These are phyloP conservation scores for Clarias laeviceps DNA, from an alignment of 2,797 vertebrate genomes.

Conservation along the genomic window DNA sequence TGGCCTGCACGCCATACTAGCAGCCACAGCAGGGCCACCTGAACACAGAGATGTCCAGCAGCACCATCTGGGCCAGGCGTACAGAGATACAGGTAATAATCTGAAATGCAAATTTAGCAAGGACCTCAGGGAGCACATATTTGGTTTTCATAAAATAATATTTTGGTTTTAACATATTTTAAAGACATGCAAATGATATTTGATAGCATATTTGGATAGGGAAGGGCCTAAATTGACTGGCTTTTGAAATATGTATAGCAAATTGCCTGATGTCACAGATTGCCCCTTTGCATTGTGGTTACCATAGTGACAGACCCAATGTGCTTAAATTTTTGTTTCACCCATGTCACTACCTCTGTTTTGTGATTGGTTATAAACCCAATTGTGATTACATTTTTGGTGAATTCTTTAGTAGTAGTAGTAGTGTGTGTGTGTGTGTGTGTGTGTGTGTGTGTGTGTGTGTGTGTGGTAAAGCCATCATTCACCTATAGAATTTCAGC, in stretches of 20 bases:
- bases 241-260: neutral
- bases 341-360: neutral
- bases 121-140: neutral
- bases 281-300: neutral
- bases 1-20: constrained; percentile 91
- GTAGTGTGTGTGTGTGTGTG: neutral
- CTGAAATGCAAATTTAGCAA: neutral
- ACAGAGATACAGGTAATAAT: constrained; percentile 56
- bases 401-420: no score
- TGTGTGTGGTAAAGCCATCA: no score
- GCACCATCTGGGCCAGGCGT: constrained; percentile 80
- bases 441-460: neutral
- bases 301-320: neutral
- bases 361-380: neutral
- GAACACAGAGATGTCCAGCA: constrained; percentile 79
- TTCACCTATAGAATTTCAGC: no score
- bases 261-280: neutral
- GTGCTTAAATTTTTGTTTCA: neutral
- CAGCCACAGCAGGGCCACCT: constrained; percentile 75
- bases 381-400: neutral
- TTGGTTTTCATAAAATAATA: no score
- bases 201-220: neutral
- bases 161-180: neutral
- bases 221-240: neutral
- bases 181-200: neutral